Conservation (phyloP, 2,797 vertebrate genomes). For the Pangasius krempfi region DNA sequence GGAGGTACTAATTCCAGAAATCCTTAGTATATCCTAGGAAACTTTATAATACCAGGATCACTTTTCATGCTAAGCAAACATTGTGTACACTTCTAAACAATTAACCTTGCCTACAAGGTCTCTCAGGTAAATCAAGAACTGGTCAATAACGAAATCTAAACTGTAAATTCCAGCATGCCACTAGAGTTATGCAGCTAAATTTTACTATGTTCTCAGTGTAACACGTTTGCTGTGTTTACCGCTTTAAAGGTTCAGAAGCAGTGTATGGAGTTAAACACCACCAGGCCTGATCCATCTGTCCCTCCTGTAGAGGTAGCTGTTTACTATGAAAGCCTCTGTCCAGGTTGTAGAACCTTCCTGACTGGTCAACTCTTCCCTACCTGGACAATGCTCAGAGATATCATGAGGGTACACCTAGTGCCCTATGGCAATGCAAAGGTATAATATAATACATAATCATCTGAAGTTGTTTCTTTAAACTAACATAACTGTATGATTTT, state of each 20-base stretch:
- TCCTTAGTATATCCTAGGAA: neutral
- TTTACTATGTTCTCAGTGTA: neutral
- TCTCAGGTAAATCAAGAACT: neutral
- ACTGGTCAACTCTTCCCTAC: slow-evolving; percentile 80
- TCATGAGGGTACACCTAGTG: slow-evolving; percentile 82
- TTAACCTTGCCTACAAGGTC: neutral
- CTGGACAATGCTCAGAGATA: slow-evolving; percentile 80
- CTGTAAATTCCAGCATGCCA: neutral
- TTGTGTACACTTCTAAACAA: neutral
- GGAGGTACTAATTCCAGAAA: neutral
- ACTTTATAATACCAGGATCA: neutral
- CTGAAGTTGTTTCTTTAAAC: neutral
- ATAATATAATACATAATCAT: neutral
- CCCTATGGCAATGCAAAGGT: slow-evolving; percentile 89
- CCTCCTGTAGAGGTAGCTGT: slow-evolving; percentile 77
- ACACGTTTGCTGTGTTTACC: neutral
- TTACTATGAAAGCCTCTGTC: slow-evolving; percentile 87
- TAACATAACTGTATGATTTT: neutral
- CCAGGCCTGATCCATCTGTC: slow-evolving; percentile 30
- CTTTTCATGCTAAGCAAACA: neutral
- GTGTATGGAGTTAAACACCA: slow-evolving; percentile 72
- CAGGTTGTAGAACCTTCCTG: slow-evolving; percentile 78
- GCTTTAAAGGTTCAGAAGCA: slow-evolving; percentile 73
- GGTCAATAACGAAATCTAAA: neutral
- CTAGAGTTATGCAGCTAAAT: neutral